Evolutionary conservation across 2,888 invertebrate genomes (phyloP), one percentile per base, ranked within the genome.

Genomic region (Plutella xylostella): DNA sequence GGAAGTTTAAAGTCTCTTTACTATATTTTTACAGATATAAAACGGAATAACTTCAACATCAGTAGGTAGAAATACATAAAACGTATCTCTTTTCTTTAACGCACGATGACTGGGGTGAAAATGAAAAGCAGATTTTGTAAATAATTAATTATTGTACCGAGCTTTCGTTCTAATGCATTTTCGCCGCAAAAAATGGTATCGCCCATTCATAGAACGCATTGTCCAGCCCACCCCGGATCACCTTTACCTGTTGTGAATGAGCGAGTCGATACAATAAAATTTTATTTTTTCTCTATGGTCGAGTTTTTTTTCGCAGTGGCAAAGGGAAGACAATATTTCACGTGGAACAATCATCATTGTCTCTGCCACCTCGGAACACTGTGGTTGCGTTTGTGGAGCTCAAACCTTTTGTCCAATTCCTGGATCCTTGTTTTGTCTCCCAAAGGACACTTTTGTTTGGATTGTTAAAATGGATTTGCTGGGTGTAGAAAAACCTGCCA

Each of bases 261-360:
- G 63, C 67, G 48, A 59, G n/a, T n/a, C 55, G 64, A 68, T 68
- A 78, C 74, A 79, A 77, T 72, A 79, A 75, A 80, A 77, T 78
- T 76, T 63, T 65, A 48, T 68, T 77, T 77, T 73, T 75, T 71
- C 65, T 60, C 58, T 59, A 61, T 62, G 62, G 60, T 61, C 56
- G 72, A 17, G 38, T 48, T 47, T 76, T 80, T 82, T 82, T 78
- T 78, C 82, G 72, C n/a, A n/a, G 78, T 76, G 76, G 78, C 79
- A 76, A 72, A 76, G 75, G 79, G 78, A 76, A 72, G 72, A 71
- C 80, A 77, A 83, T 82, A 82, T 78, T 76, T 82, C 79, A 80
- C 66, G 68, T 72, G 73, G 78, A 74, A 82, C 83, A 82, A 82
- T 82, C 80, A 82, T 74, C 82, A 80, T 83, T 82, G 83, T 83